Evolutionary conservation across 2,888 invertebrate genomes (phyloP), one percentile per base, ranked within the genome.

Genomic region (Cosmorhoe ocellata): DNA sequence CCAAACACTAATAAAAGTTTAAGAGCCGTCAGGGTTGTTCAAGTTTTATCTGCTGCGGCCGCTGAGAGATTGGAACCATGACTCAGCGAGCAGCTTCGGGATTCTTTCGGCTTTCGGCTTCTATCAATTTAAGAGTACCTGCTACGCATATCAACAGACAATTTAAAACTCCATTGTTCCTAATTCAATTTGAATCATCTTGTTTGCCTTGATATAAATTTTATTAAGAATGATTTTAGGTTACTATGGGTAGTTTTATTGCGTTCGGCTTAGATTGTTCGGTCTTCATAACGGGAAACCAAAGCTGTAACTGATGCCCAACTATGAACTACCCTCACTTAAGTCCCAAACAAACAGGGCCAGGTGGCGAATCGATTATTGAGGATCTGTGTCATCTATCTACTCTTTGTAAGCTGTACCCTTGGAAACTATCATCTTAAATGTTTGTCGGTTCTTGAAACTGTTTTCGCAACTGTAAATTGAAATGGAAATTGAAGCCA

Each of bases 1-100:
- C 46, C 70, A 68, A 72, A 73, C 66, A 67, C 61, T 64, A 69
- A 71, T 74, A 71, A 70, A 72, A 72, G 60, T 70, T 67, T 63
- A 62, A 63, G 66, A 52, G 64, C 47, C 30, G 44, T 32, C 34
- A 49, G 47, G 45, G 41, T 38, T 32, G 44, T 40, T 42, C 42
- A 26, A 34, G 47, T 55, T 53, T 55, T 42, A 58, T 59, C 2
- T 18, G n/a, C 63, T 46, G 26, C 53, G 42, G 42, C 46, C 49
- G 38, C 54, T 61, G 56, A 56, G 61, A 68, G 65, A 76, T 72
- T 70, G 71, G 64, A 74, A 67, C 65, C 70, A 72, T 71, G 73
- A 76, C 63, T 71, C 69, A 69, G 72, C 74, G 44, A 27, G 53
- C 9, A 12, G 27, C 38, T 53, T 53, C 34, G 32, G 36, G 7